These are phyloP conservation scores for Coenobita brevimanus DNA, from an alignment of 1,140 invertebrate genomes.

Conservation along the genomic window DNA sequence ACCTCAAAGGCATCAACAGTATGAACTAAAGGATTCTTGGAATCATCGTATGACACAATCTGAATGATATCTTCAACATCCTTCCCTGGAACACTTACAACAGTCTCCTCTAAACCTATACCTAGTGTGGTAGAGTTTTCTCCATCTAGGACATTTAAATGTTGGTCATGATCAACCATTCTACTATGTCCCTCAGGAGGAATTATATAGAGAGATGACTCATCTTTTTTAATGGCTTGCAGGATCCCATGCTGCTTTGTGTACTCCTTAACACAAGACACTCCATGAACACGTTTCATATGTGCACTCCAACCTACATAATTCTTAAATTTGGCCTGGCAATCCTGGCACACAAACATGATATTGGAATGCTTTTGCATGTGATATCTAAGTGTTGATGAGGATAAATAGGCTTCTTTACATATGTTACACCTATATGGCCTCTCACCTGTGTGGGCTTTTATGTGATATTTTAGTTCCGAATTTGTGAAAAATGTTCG, in stretches of 20 bases:
- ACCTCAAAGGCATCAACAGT: slow-evolving; percentile 47
- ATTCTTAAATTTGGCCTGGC: slow-evolving; percentile 55
- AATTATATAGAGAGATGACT: slow-evolving; percentile 40
- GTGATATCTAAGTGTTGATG: slow-evolving; percentile 56
- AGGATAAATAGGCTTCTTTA: slow-evolving; percentile 48
- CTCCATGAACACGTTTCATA: slow-evolving; percentile 50
- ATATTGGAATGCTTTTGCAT: slow-evolving; percentile 63
- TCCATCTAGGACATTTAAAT: background rate
- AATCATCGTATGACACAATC: slow-evolving; percentile 48
- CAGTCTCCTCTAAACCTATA: slow-evolving; percentile 52
- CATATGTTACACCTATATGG: slow-evolving; percentile 54
- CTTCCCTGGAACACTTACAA: slow-evolving; percentile 38
- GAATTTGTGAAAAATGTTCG: slow-evolving; percentile 57
- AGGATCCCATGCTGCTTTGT: slow-evolving; percentile 48
- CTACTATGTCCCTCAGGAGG: slow-evolving; percentile 23
- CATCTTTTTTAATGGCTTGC: slow-evolving; percentile 39
- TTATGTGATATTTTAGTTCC: slow-evolving; percentile 58
- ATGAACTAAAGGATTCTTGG: slow-evolving; percentile 44
- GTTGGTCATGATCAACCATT: background rate
- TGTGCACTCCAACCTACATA: slow-evolving; percentile 62
- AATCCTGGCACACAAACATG: slow-evolving; percentile 56
- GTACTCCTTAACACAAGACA: slow-evolving; percentile 46
- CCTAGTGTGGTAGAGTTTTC: slow-evolving; percentile 33
- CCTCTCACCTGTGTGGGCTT: slow-evolving; percentile 55
- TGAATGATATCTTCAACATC: slow-evolving; percentile 33